These are phyloP conservation scores for Ips typographus DNA, from an alignment of 1,140 invertebrate genomes.

Conservation along the genomic window DNA sequence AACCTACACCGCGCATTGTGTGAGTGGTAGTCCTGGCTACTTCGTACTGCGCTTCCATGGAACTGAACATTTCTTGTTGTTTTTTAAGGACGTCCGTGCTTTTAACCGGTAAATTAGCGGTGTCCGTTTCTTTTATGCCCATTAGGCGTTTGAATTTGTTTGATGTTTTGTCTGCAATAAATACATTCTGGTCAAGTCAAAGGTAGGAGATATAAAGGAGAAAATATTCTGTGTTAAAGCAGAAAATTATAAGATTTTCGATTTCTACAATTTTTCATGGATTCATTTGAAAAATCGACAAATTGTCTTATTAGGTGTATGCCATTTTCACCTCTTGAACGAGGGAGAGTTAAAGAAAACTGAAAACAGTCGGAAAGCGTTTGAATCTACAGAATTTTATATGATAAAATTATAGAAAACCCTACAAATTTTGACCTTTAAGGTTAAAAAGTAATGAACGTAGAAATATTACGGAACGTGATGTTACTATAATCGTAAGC, in stretches of 20 bases:
- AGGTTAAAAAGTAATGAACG: too few species aligned
- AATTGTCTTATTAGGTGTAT: too few species aligned
- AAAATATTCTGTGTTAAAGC: background rate
- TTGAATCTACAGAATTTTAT: too few species aligned
- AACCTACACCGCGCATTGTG: constrained; percentile 87
- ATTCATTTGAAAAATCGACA: background rate
- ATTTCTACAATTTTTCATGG: too few species aligned
- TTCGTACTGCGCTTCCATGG: constrained; percentile 93
- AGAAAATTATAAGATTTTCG: too few species aligned
- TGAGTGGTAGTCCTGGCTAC: constrained; percentile 90
- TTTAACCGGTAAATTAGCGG: constrained; percentile 49
- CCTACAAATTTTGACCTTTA: too few species aligned
- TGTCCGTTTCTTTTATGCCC: constrained; percentile 78
- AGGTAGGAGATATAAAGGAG: background rate
- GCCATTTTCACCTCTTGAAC: too few species aligned
- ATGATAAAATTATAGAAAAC: too few species aligned
- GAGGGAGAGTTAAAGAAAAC: too few species aligned
- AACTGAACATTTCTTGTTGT: constrained; percentile 87
- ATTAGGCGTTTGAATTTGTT: constrained; percentile 95
- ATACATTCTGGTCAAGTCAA: background rate
- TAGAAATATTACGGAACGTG: too few species aligned
- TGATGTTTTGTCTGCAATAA: constrained; percentile 65
- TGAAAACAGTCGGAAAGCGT: too few species aligned
- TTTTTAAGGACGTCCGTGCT: constrained; percentile 69
- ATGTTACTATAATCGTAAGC: too few species aligned